Percentiles rank a stretch among this genome's conserved stretches.
phyloP scores from a whole-genome alignment of 2,888 invertebrate species.

The Perizoma affinitatum region DNA sequence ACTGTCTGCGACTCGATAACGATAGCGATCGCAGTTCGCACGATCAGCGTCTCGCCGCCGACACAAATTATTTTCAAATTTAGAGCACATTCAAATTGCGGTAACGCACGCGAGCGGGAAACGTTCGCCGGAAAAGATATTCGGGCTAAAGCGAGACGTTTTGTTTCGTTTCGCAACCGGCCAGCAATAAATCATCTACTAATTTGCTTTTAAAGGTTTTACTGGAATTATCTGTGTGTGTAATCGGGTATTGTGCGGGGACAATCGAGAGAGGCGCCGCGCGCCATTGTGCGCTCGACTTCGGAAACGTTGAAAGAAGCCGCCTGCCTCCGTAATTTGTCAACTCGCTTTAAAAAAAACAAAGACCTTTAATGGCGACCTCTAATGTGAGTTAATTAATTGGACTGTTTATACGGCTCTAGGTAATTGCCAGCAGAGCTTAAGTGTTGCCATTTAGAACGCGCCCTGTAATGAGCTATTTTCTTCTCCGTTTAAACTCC shows the following conservation, averaged over 20 bases:
- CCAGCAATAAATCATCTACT: slow-evolving; percentile 80
- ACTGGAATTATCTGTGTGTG: slow-evolving; percentile 76
- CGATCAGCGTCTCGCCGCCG: slow-evolving; percentile 50
- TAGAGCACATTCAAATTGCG: slow-evolving; percentile 80
- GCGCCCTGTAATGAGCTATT: slow-evolving; percentile 39
- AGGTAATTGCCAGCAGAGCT: slow-evolving; percentile 60
- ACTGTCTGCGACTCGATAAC: slow-evolving; percentile 40
- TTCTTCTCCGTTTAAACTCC: slow-evolving; percentile 28
- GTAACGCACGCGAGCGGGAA: slow-evolving; percentile 79
- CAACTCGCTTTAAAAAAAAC: slow-evolving; percentile 65
- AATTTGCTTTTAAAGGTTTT: slow-evolving; percentile 84
- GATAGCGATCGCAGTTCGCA: slow-evolving; percentile 57
- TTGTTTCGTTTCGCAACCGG: slow-evolving; percentile 69
- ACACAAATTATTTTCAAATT: slow-evolving; percentile 82
- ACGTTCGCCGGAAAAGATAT: slow-evolving; percentile 68
- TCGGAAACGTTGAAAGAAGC: slow-evolving; percentile 59
- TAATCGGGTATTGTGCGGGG: slow-evolving; percentile 74
- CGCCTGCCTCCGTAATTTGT: slow-evolving; percentile 70
- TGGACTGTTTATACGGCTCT: slow-evolving; percentile 60
- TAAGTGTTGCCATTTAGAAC: slow-evolving; percentile 54
- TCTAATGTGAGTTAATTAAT: slow-evolving; percentile 71
- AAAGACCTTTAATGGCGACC: slow-evolving; percentile 69
- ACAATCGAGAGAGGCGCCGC: slow-evolving; percentile 61
- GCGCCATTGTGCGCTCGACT: slow-evolving; percentile 58
- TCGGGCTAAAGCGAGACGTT: slow-evolving; percentile 55